Evolutionary conservation across 2,113 vertebrate genomes (phyloP).

Genomic region (Bos indicus): DNA sequence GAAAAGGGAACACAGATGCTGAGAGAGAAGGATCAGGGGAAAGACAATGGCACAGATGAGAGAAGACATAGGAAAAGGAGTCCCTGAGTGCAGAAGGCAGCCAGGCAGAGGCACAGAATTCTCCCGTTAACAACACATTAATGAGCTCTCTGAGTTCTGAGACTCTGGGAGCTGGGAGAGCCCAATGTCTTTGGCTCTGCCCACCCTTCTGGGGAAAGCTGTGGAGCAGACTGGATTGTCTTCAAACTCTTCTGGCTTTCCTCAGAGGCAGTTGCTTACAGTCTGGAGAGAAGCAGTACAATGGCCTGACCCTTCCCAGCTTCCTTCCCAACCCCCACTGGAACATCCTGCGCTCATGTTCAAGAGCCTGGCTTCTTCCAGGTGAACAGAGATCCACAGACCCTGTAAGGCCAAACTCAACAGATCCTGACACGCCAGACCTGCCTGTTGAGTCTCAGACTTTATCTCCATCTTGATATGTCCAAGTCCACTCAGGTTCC

Average conservation of each 20-base stretch:
- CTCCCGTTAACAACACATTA: rapidly evolving
- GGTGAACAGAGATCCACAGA: not conserved
- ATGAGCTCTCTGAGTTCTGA: not conserved
- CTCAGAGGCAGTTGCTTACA: not conserved
- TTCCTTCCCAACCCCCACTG: not conserved
- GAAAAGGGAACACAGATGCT: not conserved
- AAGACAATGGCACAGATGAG: not conserved
- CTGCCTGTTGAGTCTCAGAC: not conserved
- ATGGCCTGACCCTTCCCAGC: not conserved
- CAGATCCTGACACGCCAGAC: not conserved
- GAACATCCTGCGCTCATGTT: not conserved
- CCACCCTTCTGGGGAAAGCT: not conserved
- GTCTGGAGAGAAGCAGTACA: not conserved
- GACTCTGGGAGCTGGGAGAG: not conserved
- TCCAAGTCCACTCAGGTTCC: not conserved
- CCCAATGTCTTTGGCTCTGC: not conserved
- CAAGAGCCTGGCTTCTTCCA: not conserved
- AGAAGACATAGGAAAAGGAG: not conserved
- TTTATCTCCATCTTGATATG: not conserved
- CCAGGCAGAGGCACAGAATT: not conserved
- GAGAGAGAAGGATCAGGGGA: not conserved
- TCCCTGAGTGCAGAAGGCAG: not conserved
- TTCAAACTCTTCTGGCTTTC: not conserved
- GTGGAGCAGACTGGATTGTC: not conserved
- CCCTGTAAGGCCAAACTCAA: not conserved